Evolutionary conservation across 2,113 vertebrate genomes (phyloP), one percentile per base, ranked within the genome.

Genomic region (Brachypodius melanocephalos): DNA sequence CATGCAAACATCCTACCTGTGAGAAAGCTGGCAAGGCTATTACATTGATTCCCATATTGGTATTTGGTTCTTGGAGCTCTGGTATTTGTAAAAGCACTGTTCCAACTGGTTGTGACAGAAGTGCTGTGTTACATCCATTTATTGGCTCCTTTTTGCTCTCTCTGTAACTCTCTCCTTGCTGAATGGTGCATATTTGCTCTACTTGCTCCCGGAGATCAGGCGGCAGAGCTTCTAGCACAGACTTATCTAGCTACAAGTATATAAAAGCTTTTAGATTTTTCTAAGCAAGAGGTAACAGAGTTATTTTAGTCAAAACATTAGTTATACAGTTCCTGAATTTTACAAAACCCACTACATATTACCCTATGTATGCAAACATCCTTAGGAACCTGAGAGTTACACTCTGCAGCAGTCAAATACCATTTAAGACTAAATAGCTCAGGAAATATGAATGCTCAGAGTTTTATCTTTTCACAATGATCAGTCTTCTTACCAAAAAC

Each of bases 1-100:
- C 4, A 5, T 32, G 40, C 55, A 90, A 80, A 72, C 25, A 58
- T 34, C 87, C n/a, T 90, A 99, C 99, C 98, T 99, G 99, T 85
- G 99, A 99, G 97, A 99, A 98, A 83, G 98, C 98, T 31, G 99
- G 99, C 29, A 99, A 98, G 58, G 99, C 99, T 95, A 99, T 98
- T 17, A 99, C 92, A 76, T 96, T 98, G 93, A 99, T 98, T 93
- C 98, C 98, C 3, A 88, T 48, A 36, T 97, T 97, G 88, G 96
- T 95, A 16, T 91, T 95, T 90, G 98, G 96, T 86, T 98, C 99
- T 40, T 98, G 98, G 88, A 98, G 97, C 85, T 98, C 98, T 91
- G 99, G 98, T 88, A 99, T 98, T 96, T 99, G 98, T 45, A 99
- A 95, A 38, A 99, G 95, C 93, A 99, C 97, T 2, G 98, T 98